Percentiles rank a stretch among this genome's conserved stretches.
These are phyloP conservation scores for Larimichthys polyactis DNA, from an alignment of 2,113 vertebrate genomes.

Conservation along the genomic window DNA sequence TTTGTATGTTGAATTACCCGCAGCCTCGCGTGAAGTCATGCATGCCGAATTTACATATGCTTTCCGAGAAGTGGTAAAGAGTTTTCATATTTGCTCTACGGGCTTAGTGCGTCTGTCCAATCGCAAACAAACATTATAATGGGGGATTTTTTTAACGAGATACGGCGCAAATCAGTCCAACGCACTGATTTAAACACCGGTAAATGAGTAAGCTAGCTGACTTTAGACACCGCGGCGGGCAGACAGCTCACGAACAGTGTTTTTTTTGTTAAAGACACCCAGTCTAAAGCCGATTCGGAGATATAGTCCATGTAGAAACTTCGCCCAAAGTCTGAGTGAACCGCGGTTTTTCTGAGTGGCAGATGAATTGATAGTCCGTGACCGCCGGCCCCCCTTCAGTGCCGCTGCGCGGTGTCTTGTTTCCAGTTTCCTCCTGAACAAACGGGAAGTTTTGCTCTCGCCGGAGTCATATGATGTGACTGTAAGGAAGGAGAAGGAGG, in stretches of 20 bases:
- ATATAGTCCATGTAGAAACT: not conserved
- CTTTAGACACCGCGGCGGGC: slow-evolving; percentile 11
- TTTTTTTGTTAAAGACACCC: not conserved
- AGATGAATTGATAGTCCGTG: no score
- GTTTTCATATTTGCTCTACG: not conserved
- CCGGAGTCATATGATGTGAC: slow-evolving; percentile 76
- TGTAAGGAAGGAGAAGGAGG: slow-evolving; percentile 34
- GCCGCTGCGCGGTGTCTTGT: not conserved
- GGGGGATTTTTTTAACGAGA: not conserved
- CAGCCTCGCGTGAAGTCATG: not conserved
- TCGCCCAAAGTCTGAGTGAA: not conserved
- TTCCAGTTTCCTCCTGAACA: slow-evolving; percentile 29
- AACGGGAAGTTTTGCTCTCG: slow-evolving; percentile 43
- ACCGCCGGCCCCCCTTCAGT: not conserved
- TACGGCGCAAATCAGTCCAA: not conserved
- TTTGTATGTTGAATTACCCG: not conserved
- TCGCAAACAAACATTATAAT: not conserved
- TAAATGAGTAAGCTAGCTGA: slow-evolving; percentile 1
- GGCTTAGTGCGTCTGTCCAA: fast-evolving
- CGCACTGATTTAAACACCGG: not conserved
- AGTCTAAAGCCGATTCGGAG: not conserved
- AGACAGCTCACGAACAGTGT: not conserved
- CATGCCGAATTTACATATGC: not conserved
- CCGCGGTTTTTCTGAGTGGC: no score
- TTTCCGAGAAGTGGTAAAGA: not conserved